These are phyloP conservation scores for Polymixis lichenea DNA, from an alignment of 2,888 invertebrate species.

Conservation along the genomic window DNA sequence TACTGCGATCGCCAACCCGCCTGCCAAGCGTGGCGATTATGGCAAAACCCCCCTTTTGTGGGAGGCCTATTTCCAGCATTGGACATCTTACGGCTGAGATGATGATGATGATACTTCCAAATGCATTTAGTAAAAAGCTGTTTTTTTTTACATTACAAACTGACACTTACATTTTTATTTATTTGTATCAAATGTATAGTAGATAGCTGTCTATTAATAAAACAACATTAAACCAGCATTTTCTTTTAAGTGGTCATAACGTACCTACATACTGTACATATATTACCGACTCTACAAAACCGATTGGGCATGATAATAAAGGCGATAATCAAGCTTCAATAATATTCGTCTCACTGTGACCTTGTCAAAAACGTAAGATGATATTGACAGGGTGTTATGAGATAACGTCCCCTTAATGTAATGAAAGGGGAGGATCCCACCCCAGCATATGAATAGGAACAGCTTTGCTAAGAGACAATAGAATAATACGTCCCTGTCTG, in stretches of 20 bases:
- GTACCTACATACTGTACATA: neutral
- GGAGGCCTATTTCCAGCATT: too few relatives aligned
- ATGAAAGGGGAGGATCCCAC: conserved; percentile 30
- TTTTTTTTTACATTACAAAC: neutral
- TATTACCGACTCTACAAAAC: conserved; percentile 1
- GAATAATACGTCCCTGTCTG: neutral
- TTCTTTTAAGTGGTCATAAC: conserved; percentile 40
- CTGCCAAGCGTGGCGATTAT: too few relatives aligned
- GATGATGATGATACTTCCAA: too few relatives aligned
- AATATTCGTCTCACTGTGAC: conserved; percentile 9
- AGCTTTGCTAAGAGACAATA: conserved; percentile 20
- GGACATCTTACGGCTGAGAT: too few relatives aligned
- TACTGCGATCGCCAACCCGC: too few relatives aligned
- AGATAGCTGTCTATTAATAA: conserved; percentile 27
- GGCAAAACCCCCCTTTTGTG: too few relatives aligned
- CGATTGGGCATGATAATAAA: neutral
- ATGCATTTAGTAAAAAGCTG: neutral
- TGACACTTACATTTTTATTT: neutral
- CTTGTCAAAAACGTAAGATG: conserved; percentile 20
- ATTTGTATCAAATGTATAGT: neutral
- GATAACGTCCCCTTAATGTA: conserved; percentile 14
- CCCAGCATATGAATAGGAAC: conserved; percentile 14
- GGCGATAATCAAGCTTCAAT: neutral
- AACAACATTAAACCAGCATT: too few relatives aligned
- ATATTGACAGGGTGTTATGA: conserved; percentile 23